Evolutionary conservation across 1,140 invertebrate species (phyloP).

Genomic region (Melanaphis sacchari): DNA sequence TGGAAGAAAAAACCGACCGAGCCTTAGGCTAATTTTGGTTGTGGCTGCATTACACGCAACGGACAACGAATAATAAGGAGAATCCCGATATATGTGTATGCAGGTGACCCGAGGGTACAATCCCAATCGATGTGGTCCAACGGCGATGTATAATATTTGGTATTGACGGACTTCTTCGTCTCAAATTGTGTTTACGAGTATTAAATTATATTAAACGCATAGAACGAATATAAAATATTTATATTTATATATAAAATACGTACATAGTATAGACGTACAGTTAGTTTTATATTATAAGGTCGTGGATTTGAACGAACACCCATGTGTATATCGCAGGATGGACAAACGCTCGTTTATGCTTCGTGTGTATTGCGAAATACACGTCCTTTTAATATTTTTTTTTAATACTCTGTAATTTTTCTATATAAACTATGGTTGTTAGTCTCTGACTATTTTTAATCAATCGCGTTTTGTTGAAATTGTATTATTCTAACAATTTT

Average conservation of each 20-base stretch:
- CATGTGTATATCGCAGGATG: not conserved
- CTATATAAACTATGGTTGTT: not conserved
- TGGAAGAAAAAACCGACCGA: slow-evolving; percentile 39
- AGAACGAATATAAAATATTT: not conserved
- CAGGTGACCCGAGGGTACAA: slow-evolving; percentile 33
- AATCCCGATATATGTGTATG: not conserved
- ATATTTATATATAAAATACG: not conserved
- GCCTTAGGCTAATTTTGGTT: slow-evolving; percentile 45
- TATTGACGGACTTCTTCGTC: not conserved
- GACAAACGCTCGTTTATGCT: not conserved
- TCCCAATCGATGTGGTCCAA: not conserved
- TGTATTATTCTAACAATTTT: too few relatives aligned
- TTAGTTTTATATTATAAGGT: not conserved
- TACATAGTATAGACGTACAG: not conserved
- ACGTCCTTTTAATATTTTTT: not conserved
- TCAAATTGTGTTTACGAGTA: not conserved
- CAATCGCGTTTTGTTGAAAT: too few relatives aligned
- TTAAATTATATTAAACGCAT: not conserved
- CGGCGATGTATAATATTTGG: not conserved
- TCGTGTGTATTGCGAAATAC: not conserved
- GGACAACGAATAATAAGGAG: slow-evolving; percentile 40
- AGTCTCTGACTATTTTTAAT: not conserved
- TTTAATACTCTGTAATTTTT: not conserved
- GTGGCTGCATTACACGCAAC: not conserved
- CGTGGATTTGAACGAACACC: not conserved